phyloP scores from a whole-genome alignment of 2,113 vertebrate species.

The Diadophis punctatus region DNA sequence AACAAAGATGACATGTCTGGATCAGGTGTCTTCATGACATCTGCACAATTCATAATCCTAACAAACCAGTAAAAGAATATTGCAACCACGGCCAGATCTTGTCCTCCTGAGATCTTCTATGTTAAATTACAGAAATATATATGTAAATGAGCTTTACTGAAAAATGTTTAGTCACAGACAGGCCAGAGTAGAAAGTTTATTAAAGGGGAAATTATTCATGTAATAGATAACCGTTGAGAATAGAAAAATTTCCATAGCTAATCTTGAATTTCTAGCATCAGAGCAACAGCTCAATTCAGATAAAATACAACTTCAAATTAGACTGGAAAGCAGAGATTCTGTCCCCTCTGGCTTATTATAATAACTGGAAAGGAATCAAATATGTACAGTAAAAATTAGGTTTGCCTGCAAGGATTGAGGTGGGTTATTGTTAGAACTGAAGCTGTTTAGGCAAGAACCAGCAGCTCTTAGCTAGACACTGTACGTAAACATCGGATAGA shows the following conservation, averaged over 20 bases:
- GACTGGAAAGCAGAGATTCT: background rate
- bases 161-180: background rate
- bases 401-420: background rate
- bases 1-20: background rate
- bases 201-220: background rate
- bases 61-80: background rate
- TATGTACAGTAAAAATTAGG: background rate
- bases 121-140: slow-evolving; percentile 21
- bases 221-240: background rate
- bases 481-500: background rate
- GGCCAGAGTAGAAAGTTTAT: background rate
- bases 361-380: background rate
- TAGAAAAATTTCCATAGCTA: background rate
- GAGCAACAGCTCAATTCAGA: background rate
- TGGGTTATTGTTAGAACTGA: background rate
- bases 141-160: slow-evolving; percentile 6
- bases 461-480: background rate
- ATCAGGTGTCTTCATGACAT: slow-evolving; percentile 11
- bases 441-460: background rate
- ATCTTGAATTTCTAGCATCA: background rate
- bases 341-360: background rate
- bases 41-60: slow-evolving; percentile 1
- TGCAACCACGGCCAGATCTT: slow-evolving; percentile 2
- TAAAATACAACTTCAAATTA: background rate
- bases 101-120: background rate